Conservation (phyloP, 2,888 invertebrate genomes). For the Eilema sororculum region DNA sequence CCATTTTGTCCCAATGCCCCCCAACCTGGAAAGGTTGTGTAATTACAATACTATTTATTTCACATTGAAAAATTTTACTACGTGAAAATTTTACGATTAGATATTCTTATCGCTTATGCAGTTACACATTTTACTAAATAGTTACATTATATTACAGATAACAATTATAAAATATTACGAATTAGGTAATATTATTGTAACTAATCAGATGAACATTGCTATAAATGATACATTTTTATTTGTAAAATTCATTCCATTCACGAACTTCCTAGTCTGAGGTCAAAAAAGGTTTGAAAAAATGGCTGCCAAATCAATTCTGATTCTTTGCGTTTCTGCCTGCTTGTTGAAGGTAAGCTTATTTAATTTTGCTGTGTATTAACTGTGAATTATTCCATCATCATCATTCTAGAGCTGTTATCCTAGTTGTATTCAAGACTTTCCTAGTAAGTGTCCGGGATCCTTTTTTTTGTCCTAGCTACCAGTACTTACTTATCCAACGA, state of each 20-base stretch:
- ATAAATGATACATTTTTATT: slow-evolving; percentile 26
- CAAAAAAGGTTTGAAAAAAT: slow-evolving; percentile 46
- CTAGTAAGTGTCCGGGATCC: too few species aligned
- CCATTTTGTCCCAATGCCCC: too few species aligned
- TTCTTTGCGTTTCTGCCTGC: slow-evolving; percentile 56
- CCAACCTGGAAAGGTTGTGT: neutral
- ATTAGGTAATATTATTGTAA: neutral
- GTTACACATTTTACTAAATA: neutral
- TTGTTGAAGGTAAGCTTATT: slow-evolving; percentile 56
- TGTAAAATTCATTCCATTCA: slow-evolving; percentile 30
- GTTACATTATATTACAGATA: neutral
- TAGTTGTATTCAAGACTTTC: neutral
- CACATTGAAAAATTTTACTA: too few species aligned
- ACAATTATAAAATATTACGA: neutral
- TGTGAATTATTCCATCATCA: neutral
- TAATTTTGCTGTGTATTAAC: neutral
- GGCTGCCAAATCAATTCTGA: slow-evolving; percentile 55
- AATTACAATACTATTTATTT: too few species aligned
- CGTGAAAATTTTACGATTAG: neutral
- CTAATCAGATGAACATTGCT: slow-evolving; percentile 8
- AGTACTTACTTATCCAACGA: too few species aligned
- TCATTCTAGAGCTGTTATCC: neutral
- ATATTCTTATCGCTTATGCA: neutral
- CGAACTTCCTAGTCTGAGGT: slow-evolving; percentile 4
- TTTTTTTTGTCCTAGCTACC: too few species aligned